Evolutionary conservation across 2,113 vertebrate genomes (phyloP), one percentile per base, ranked within the genome.

Genomic region (Myodes glareolus): DNA sequence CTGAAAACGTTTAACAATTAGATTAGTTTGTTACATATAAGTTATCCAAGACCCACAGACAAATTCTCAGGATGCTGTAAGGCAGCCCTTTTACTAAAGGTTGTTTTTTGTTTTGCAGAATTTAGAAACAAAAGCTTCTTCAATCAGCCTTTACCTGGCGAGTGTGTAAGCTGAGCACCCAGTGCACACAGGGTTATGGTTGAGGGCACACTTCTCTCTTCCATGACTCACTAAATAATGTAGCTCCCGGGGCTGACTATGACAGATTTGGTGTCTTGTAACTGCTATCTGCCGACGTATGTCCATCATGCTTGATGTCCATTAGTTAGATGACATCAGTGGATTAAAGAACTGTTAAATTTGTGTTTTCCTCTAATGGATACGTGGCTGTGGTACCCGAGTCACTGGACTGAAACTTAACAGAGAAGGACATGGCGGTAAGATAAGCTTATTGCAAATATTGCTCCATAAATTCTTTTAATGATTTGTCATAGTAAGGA

Each of bases 201-300:
- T 0, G 91, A 98, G 96, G 96, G 97, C 97, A 47, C 90, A 97
- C 96, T 97, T 98, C 97, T 97, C 94, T 96, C 97, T 97, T 98
- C 98, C 98, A 97, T 96, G 98, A 98, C 98, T 96, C 98, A 98
- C 98, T 99, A 99, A 99, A 99, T 99, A 99, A 99, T 99, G 99
- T 99, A 99, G 99, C 96, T 98, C 94, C 98, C 97, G 98, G 98
- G 98, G 98, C 98, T 98, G 98, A 98, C 98, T 93, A 3, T 97
- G 97, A 98, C 98, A 98, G 99, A 99, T 99, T 99, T 98, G 97
- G 98, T 99, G 98, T 99, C 99, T 98, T 96, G 95, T 98, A 98
- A 96, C 98, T 93, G 96, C 98, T 99, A 97, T 97, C 98, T 97
- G 67, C 92, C 42, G 95, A 98, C 93, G 95, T 98, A 97, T 94